A percentile compares a stretch with the other conserved stretches of the same genome.
These are phyloP conservation scores for Myotis daubentonii DNA, from an alignment of 2,797 vertebrate genomes.

Conservation along the genomic window DNA sequence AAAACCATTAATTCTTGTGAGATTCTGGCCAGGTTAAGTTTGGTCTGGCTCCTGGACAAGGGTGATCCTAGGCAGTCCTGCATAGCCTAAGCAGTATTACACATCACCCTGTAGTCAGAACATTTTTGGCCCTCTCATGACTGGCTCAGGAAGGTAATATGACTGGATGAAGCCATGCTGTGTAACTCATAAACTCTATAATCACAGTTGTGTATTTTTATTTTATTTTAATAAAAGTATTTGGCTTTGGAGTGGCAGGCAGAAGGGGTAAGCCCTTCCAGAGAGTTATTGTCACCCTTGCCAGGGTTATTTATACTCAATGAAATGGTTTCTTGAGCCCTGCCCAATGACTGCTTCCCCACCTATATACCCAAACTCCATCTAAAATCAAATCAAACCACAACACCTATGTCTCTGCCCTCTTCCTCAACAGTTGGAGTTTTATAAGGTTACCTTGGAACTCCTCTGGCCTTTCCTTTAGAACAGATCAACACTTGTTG, in stretches of 20 bases:
- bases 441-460: constrained; percentile 65
- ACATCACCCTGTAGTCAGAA: constrained; percentile 40
- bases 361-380: constrained; percentile 20
- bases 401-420: constrained; percentile 32
- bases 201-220: constrained; percentile 53
- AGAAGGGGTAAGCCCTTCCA: constrained; percentile 22
- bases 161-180: constrained; percentile 47
- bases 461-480: constrained; percentile 44
- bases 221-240: neutral
- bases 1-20: constrained; percentile 70
- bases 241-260: constrained; percentile 57
- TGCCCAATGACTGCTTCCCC: constrained; percentile 11
- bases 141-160: constrained; percentile 60
- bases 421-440: constrained; percentile 52
- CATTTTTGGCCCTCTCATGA: constrained; percentile 55
- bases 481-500: constrained; percentile 51
- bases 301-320: constrained; percentile 69
- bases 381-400: constrained; percentile 64
- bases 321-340: constrained; percentile 61
- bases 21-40: constrained; percentile 76
- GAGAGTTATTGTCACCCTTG: neutral
- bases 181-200: constrained; percentile 65
- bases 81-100: constrained; percentile 4
- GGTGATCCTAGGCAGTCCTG: constrained; percentile 62
- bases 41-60: constrained; percentile 63